A percentile compares a stretch with the other conserved stretches of the same genome.
These are phyloP conservation scores for Alligator mississippiensis DNA, from an alignment of 2,113 vertebrate genomes.

Conservation along the genomic window DNA sequence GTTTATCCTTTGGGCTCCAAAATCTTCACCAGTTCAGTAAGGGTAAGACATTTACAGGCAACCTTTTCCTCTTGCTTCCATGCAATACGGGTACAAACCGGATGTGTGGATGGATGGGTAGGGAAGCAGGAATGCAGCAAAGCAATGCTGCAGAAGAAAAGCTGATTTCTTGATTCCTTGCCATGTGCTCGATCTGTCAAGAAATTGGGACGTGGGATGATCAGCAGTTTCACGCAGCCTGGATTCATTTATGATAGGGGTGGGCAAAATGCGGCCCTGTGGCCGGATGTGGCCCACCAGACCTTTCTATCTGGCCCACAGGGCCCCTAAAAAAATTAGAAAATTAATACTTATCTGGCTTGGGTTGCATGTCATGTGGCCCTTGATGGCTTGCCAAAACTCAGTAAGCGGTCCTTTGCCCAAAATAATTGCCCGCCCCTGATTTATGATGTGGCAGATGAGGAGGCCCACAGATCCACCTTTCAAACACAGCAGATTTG, in stretches of 20 bases:
- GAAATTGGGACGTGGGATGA: neutral
- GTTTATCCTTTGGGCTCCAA: neutral
- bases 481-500: neutral
- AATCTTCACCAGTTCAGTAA: neutral
- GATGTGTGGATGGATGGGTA: neutral
- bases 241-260: no score
- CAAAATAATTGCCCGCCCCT: no score
- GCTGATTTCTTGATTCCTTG: neutral
- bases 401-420: no score
- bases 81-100: neutral
- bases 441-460: neutral
- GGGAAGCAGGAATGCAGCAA: neutral
- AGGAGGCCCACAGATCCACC: neutral
- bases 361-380: no score
- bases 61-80: constrained; percentile 5
- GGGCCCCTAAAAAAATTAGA: no score
- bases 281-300: no score
- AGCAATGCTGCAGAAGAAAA: neutral
- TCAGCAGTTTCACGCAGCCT: neutral
- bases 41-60: neutral
- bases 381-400: no score
- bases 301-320: no score
- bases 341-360: no score
- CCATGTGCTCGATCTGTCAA: neutral
- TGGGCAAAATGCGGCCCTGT: no score